phyloP scores from a whole-genome alignment of 2,888 invertebrate genomes.

The Nomada flava region DNA sequence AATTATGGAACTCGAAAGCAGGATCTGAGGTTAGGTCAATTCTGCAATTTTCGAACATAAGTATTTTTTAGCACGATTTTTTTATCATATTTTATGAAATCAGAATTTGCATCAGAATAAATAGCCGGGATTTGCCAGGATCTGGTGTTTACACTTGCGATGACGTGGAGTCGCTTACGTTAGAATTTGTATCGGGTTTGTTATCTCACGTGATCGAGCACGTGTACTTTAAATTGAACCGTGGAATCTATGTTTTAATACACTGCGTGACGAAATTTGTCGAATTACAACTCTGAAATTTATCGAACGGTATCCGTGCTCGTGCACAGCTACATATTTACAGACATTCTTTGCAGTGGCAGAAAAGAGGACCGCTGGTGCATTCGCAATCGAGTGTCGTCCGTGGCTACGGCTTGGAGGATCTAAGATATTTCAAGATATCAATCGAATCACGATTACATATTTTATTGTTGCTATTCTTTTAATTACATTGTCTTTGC shows the following conservation, averaged over 20 bases:
- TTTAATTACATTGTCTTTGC: slow-evolving; percentile 29
- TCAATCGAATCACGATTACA: not conserved
- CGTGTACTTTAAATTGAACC: not conserved
- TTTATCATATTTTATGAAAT: not conserved
- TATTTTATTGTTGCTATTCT: slow-evolving; percentile 39
- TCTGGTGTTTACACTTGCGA: not conserved
- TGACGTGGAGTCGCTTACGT: not conserved
- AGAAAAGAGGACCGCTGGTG: slow-evolving; percentile 23
- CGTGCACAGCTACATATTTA: too few species aligned
- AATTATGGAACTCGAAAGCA: not conserved
- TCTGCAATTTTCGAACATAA: not conserved
- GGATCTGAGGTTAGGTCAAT: slow-evolving; percentile 27
- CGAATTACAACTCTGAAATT: not conserved
- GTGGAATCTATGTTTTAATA: not conserved
- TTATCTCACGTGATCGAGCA: slow-evolving; percentile 37
- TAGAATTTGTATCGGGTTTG: not conserved
- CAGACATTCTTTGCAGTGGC: not conserved
- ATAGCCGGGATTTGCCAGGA: not conserved
- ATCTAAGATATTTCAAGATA: not conserved
- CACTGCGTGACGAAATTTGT: not conserved
- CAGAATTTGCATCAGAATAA: too few species aligned
- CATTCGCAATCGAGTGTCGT: not conserved
- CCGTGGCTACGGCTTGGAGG: not conserved
- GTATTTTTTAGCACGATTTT: not conserved
- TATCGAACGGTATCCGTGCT: too few species aligned